Evolutionary conservation across 1,140 invertebrate genomes (phyloP), one percentile per base, ranked within the genome.

Genomic region (Periplaneta americana): DNA sequence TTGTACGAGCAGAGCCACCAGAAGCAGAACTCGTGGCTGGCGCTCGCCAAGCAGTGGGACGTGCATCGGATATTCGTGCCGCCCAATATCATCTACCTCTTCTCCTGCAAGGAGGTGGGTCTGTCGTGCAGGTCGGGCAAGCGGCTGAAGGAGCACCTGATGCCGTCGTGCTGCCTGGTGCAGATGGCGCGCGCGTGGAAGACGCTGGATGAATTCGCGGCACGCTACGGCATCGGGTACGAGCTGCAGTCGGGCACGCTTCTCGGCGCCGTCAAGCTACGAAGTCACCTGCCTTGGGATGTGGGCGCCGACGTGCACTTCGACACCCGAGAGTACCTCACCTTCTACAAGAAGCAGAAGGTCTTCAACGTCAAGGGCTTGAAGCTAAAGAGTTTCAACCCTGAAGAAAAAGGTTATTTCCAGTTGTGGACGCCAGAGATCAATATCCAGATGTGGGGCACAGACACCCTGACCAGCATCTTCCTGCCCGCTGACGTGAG

Each of bases 261-360:
- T 1, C 80, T 87, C 5, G 86, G 85, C 22, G 85, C 85, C 6
- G 85, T 87, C 8, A 87, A 87, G 82, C 83, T 87, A 15, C 84
- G 84, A 31, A 78, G 36, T 57, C 79, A 84, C n/a, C 78, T 86
- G 33, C 86, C 87, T 34, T 87, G 86, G 86, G 85, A 86, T 76
- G 48, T 81, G 17, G 86, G 87, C 80, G 85, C 81, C 15, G 86
- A 87, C 78, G n/a, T 86, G 1, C 74, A 81, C 76, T 79, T 81
- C 37, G 74, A 35, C 33, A 32, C 28, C 9, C 78, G 77, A 79
- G 82, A 83, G n/a, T 82, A 82, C 74, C 22, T 18, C 13, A 82
- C 76, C 35, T 83, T 33, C 74, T 78, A 78, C 31, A 78, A 77
- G 28, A 66, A 78, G 31, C 39, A 37, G 33, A 32, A 78, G 17